Percentiles rank a stretch among this genome's conserved stretches.
phyloP scores from a whole-genome alignment of 2,113 vertebrate genomes.

The Cyprinodon tularosa region DNA sequence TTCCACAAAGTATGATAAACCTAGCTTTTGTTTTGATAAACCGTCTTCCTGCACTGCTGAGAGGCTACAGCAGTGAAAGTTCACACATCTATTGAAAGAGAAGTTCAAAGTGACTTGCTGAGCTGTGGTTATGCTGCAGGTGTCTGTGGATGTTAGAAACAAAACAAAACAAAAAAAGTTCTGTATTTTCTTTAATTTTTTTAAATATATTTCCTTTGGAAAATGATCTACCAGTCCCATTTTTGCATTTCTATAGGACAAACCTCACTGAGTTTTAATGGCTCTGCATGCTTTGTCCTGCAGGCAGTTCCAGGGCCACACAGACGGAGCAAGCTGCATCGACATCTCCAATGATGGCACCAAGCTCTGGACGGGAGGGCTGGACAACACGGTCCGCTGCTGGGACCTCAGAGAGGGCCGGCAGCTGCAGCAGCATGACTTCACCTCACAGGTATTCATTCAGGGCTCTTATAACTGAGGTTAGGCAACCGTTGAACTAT shows the following conservation, averaged over 20 bases:
- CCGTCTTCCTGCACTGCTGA: neutral
- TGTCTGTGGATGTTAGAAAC: too few relatives aligned
- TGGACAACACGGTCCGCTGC: slow-evolving; percentile 84
- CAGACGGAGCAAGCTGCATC: slow-evolving; percentile 83
- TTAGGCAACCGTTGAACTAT: neutral
- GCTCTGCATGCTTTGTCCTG: neutral
- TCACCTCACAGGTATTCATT: slow-evolving; percentile 78
- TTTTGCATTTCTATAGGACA: neutral
- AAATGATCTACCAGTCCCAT: neutral
- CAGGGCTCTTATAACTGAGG: too few relatives aligned
- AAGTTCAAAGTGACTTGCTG: too few relatives aligned
- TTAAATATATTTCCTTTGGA: neutral
- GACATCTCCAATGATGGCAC: slow-evolving; percentile 85
- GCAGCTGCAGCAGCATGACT: slow-evolving; percentile 82
- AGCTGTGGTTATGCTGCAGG: too few relatives aligned
- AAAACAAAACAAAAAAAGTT: too few relatives aligned
- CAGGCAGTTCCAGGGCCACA: slow-evolving; percentile 85
- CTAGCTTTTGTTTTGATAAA: neutral
- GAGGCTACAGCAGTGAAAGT: neutral
- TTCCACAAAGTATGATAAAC: too few relatives aligned
- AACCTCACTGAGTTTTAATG: neutral
- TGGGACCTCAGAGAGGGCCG: slow-evolving; percentile 83
- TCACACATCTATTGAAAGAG: neutral
- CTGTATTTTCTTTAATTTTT: neutral
- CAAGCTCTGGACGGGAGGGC: slow-evolving; percentile 83